Evolutionary conservation across 2,888 invertebrate genomes (phyloP).

Genomic region (Bellardia pandia): DNA sequence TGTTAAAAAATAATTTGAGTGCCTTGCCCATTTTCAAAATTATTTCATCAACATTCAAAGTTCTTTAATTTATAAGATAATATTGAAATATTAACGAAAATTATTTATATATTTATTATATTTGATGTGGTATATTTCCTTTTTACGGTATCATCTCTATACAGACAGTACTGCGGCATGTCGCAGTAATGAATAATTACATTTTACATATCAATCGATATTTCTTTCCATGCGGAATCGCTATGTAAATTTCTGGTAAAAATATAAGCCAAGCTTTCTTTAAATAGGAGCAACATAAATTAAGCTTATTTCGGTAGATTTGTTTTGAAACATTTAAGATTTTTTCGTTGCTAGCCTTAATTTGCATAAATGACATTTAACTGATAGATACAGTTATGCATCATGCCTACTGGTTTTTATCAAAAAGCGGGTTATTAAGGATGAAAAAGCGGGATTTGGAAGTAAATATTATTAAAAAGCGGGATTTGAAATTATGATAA

Average conservation of each 20-base stretch:
- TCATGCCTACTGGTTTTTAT: too few species aligned
- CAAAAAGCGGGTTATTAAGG: too few species aligned
- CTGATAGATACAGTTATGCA: too few species aligned
- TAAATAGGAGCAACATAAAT: not conserved
- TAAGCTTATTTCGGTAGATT: not conserved
- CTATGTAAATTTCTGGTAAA: slow-evolving; percentile 2
- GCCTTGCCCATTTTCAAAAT: not conserved
- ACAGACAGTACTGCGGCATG: too few species aligned
- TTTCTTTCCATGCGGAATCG: too few species aligned
- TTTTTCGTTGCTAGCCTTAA: not conserved
- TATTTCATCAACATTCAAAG: not conserved
- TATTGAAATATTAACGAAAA: not conserved
- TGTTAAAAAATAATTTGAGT: not conserved
- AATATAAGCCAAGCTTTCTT: slow-evolving; percentile 9
- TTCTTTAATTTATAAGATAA: not conserved
- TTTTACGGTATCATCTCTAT: too few species aligned
- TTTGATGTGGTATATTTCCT: too few species aligned
- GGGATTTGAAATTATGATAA: too few species aligned
- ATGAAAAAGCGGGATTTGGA: too few species aligned
- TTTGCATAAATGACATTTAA: not conserved
- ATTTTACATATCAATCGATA: too few species aligned
- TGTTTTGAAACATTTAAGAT: not conserved
- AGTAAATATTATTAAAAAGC: too few species aligned
- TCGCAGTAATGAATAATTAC: too few species aligned
- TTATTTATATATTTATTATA: not conserved